phyloP scores from a whole-genome alignment of 2,113 vertebrate genomes.

The Corvus cornix region DNA sequence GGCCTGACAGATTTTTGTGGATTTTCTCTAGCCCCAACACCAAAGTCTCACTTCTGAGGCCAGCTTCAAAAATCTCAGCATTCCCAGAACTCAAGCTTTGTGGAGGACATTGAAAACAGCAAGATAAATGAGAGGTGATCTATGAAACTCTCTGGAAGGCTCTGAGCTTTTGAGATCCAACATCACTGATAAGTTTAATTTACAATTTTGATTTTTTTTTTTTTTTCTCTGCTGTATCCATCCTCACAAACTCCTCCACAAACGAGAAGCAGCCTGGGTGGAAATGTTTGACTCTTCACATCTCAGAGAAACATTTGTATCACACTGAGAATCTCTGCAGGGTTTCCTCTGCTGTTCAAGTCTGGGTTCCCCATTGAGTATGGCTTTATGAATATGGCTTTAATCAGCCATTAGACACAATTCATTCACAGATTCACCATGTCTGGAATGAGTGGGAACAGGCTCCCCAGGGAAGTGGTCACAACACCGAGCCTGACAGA shows the following conservation, averaged over 20 bases:
- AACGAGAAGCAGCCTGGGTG: neutral
- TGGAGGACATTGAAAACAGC: fast-evolving
- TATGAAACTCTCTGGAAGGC: neutral
- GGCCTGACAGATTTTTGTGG: neutral
- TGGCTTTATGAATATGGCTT: neutral
- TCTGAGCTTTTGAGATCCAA: neutral
- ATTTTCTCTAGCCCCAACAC: neutral
- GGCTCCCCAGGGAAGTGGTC: neutral
- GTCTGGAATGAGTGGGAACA: neutral
- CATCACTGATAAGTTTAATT: neutral
- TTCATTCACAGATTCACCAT: neutral
- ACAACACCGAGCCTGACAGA: neutral
- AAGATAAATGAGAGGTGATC: neutral
- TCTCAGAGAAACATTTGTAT: neutral
- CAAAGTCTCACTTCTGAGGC: neutral
- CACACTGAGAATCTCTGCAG: neutral
- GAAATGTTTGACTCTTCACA: neutral
- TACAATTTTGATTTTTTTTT: neutral
- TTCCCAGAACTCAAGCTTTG: neutral
- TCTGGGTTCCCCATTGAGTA: neutral
- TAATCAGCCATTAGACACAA: neutral
- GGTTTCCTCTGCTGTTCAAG: neutral
- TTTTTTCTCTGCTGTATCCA: neutral
- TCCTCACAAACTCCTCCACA: neutral
- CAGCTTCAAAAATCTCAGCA: neutral